These are phyloP conservation scores for Syncerus caffer DNA, from an alignment of 2,797 vertebrate genomes.

Conservation along the genomic window DNA sequence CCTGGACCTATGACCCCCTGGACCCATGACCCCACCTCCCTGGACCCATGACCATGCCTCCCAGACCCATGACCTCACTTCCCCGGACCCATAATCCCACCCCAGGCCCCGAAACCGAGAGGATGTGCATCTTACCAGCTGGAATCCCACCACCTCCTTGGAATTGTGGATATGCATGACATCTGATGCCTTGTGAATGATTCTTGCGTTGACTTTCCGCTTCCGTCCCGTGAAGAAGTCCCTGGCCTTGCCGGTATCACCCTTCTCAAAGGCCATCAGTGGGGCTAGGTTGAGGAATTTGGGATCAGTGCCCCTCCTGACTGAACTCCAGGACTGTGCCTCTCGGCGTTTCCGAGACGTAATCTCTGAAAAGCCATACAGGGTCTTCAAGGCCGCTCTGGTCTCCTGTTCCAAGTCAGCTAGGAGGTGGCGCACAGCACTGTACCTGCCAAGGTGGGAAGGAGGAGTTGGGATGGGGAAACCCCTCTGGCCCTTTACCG, in stretches of 20 bases:
- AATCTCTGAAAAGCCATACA: conserved; percentile 80
- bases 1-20: too few species aligned
- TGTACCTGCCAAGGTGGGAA: conserved; percentile 78
- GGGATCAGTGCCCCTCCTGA: not conserved
- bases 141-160: conserved; percentile 83
- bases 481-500: not conserved
- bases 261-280: conserved; percentile 68
- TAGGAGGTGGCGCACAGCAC: conserved; percentile 80
- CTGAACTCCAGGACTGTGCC: not conserved
- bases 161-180: conserved; percentile 77
- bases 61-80: not conserved
- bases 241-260: conserved; percentile 53
- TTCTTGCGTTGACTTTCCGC: conserved; percentile 77
- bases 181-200: conserved; percentile 79
- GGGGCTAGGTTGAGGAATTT: conserved; percentile 78
- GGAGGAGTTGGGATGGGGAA: not conserved
- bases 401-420: conserved; percentile 83
- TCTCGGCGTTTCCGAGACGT: conserved; percentile 78
- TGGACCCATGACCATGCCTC: not conserved
- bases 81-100: rapidly evolving
- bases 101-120: rapidly evolving
- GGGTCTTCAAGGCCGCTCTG: conserved; percentile 74
- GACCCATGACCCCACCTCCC: too few species aligned
- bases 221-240: conserved; percentile 77
- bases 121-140: conserved; percentile 79